Conservation (phyloP, 1,140 invertebrate genomes). For the Sarcophaga bullata region DNA sequence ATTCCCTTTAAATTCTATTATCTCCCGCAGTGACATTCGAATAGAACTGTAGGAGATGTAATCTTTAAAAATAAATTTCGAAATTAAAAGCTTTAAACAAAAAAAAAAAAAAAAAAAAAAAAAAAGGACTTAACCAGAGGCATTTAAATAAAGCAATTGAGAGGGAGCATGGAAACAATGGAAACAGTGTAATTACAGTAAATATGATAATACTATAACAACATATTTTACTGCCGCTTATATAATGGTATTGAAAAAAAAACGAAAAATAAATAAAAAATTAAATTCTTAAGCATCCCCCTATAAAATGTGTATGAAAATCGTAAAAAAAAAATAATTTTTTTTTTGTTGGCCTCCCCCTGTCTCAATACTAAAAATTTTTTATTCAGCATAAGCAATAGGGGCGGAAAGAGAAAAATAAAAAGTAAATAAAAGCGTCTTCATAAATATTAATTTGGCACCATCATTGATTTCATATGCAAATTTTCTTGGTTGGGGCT, state of each 20-base stretch:
- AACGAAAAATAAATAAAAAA: not conserved
- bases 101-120: not conserved
- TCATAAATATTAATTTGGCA: constrained; percentile 27
- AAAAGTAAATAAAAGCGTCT: not conserved
- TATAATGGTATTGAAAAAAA: not conserved
- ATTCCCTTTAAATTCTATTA: not conserved
- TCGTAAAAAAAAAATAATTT: too few species aligned
- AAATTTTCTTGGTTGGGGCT: not conserved
- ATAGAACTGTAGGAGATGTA: not conserved
- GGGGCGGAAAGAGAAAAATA: not conserved
- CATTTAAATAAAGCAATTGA: too few species aligned
- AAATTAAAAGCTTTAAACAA: not conserved
- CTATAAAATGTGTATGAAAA: too few species aligned
- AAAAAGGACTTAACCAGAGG: too few species aligned
- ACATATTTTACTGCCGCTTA: too few species aligned
- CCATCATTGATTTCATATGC: constrained; percentile 19
- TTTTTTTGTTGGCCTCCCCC: too few species aligned
- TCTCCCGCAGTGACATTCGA: not conserved
- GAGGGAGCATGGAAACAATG: too few species aligned
- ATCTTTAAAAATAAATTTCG: not conserved
- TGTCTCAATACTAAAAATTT: not conserved
- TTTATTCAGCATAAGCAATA: not conserved
- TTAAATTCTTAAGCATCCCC: not conserved
- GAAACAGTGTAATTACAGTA: too few species aligned
- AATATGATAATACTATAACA: too few species aligned